Evolutionary conservation across 2,888 invertebrate species (phyloP).

Genomic region (Apamea epomidion): DNA sequence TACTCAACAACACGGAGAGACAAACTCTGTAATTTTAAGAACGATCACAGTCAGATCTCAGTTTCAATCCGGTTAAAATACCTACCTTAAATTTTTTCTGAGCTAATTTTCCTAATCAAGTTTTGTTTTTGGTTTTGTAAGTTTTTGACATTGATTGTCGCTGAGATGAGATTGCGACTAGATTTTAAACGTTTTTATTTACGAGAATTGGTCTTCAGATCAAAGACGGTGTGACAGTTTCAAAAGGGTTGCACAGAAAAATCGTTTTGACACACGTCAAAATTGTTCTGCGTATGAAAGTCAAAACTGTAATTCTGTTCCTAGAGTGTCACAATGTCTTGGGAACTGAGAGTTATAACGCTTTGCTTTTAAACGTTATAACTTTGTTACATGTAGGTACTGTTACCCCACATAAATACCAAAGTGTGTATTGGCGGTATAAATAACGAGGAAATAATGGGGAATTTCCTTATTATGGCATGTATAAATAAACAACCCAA

Average conservation of each 20-base stretch:
- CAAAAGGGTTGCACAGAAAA: background rate
- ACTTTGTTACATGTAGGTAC: background rate
- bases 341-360: background rate
- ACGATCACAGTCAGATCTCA: background rate
- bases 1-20: background rate
- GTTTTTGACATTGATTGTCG: background rate
- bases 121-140: background rate
- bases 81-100: background rate
- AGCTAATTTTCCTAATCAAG: too few relatives aligned
- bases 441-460: conserved; percentile 32
- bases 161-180: too few relatives aligned
- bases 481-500: conserved; percentile 1
- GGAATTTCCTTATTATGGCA: conserved; percentile 6
- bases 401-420: too few relatives aligned
- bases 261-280: background rate
- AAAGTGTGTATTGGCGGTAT: conserved; percentile 1
- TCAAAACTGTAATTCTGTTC: background rate
- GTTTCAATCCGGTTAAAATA: background rate
- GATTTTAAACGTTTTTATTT: background rate
- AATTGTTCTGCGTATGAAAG: background rate
- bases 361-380: conserved; percentile 2
- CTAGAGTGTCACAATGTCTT: background rate
- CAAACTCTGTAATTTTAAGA: background rate
- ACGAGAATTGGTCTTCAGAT: too few relatives aligned
- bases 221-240: too few relatives aligned